These are phyloP conservation scores for Brachirus orientalis DNA, from an alignment of 2,113 vertebrate species.

Conservation along the genomic window DNA sequence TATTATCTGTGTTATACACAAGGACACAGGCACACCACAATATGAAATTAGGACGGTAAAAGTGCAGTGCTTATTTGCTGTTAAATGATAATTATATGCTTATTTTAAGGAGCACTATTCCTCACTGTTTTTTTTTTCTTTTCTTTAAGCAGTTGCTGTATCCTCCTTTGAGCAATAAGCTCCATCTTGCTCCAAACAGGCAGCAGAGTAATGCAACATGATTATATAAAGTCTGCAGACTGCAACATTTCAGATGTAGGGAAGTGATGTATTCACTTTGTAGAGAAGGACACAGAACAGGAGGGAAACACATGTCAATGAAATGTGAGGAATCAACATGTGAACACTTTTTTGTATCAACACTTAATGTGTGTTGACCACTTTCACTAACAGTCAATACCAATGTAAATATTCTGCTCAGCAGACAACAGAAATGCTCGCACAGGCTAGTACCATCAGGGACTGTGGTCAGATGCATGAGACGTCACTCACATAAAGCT, in stretches of 20 bases:
- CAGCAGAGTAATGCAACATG: constrained; percentile 39
- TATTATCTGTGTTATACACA: constrained; percentile 44
- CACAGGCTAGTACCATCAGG: constrained; percentile 2
- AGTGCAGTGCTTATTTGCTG: constrained; percentile 5
- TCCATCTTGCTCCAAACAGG: too few relatives aligned
- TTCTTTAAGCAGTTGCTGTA: constrained; percentile 11
- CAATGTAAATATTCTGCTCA: background rate
- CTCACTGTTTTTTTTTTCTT: background rate
- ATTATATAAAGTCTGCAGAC: constrained; percentile 46
- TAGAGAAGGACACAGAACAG: background rate
- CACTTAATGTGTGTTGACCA: background rate
- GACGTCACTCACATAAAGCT: constrained; percentile 8
- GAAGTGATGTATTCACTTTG: constrained; percentile 7
- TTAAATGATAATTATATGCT: constrained; percentile 50
- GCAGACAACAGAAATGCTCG: constrained; percentile 12
- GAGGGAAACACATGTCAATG: background rate
- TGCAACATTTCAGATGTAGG: constrained; percentile 14
- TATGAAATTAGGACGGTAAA: constrained; percentile 44
- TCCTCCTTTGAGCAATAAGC: constrained; percentile 42
- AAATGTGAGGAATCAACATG: too few relatives aligned
- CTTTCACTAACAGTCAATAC: constrained; percentile 18
- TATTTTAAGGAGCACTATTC: constrained; percentile 32
- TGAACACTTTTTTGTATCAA: too few relatives aligned
- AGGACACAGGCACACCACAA: constrained; percentile 23
- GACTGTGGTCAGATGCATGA: constrained; percentile 12